Evolutionary conservation across 2,888 invertebrate species (phyloP), one percentile per base, ranked within the genome.

Genomic region (Desoria tigrina): DNA sequence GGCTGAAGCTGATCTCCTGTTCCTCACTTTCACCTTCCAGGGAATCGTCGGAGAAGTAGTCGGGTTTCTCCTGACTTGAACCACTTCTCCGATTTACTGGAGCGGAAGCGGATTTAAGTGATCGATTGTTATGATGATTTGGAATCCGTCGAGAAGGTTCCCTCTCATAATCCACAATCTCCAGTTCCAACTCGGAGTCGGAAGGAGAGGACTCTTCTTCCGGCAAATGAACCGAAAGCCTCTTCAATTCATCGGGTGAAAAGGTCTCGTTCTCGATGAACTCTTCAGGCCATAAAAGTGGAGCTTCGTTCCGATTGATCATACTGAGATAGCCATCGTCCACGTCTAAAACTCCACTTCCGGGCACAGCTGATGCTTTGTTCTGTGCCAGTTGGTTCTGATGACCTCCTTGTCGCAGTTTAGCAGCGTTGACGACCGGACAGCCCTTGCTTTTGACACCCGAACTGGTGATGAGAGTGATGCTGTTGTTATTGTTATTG

Each of bases 271-370:
- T 75, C 55, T 73, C 74, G 26, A 76, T 73, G 57, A 74, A 65
- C 60, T 73, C 74, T 11, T 76, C 76, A 4, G 76, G 76, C 75
- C 75, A 76, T 7, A 73, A 62, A 1, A 72, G 45, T 14, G 69
- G 66, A n/a, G 72, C 68, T 18, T 75, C 76, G 27, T 69, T 71
- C 53, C 73, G 65, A 42, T 76, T 76, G 2, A 76, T 73, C 76
- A 76, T 76, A 57, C 75, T 75, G 32, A 76, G 60, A 60, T 76
- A 76, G 2, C 76, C 76, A 51, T 76, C 76, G 57, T 76, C 76
- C 42, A 74, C 68, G 14, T 74, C 74, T 21, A 73, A 16, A 6
- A 39, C 59, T 39, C 58, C 59, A 32, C 56, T 55, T 3, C 49
- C 56, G 6, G 62, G 60, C 2, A 61, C 37, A 11, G 57, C 55